These are phyloP conservation scores for Menura novaehollandiae DNA, from an alignment of 2,113 vertebrate genomes.

Conservation along the genomic window DNA sequence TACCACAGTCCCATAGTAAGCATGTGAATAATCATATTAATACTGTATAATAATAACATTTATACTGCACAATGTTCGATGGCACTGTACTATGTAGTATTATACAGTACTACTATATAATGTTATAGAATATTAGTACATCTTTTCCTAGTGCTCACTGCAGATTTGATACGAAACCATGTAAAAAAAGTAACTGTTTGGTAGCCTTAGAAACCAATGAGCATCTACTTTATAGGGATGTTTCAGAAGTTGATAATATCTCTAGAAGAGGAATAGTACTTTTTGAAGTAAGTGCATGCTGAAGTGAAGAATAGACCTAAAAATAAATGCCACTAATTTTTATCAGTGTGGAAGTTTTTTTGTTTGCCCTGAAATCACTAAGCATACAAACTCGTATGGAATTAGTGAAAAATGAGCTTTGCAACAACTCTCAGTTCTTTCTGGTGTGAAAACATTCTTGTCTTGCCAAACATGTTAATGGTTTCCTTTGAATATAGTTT, in stretches of 20 bases:
- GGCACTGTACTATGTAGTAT: neutral
- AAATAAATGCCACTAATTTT: neutral
- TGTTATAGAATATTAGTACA: neutral
- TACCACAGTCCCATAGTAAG: neutral
- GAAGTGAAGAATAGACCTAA: neutral
- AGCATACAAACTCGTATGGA: neutral
- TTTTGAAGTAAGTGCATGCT: neutral
- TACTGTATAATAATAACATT: neutral
- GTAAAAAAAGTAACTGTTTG: neutral
- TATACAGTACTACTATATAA: neutral
- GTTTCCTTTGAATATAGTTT: neutral
- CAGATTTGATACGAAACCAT: neutral
- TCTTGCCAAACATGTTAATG: neutral
- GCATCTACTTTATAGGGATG: neutral
- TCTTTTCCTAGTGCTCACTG: neutral
- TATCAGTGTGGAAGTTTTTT: neutral
- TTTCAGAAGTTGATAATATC: neutral
- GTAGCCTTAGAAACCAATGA: neutral
- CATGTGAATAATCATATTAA: neutral
- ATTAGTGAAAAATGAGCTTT: neutral
- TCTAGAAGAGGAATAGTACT: neutral
- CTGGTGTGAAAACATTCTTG: neutral
- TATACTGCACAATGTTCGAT: neutral
- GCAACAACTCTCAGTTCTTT: neutral
- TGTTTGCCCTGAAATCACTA: neutral